Conservation (phyloP, 2,888 invertebrate species). For the Chydorus sphaericus region DNA sequence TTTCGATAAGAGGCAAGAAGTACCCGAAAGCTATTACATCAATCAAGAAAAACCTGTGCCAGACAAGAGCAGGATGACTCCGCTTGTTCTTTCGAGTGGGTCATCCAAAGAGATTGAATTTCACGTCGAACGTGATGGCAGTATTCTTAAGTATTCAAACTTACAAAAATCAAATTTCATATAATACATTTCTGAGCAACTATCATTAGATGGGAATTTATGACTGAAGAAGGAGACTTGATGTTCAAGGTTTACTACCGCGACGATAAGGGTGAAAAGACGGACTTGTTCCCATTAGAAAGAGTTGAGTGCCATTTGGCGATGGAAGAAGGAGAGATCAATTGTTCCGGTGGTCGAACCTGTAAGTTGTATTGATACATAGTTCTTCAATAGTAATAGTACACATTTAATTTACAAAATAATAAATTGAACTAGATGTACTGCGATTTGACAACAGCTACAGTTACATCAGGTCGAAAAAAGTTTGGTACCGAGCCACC, state of each 20-base stretch:
- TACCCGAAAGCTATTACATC: too few species aligned
- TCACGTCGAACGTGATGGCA: not conserved
- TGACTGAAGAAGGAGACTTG: conserved; percentile 72
- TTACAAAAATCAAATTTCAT: not conserved
- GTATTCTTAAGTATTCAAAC: not conserved
- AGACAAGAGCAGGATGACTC: not conserved
- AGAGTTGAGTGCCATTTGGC: conserved; percentile 4
- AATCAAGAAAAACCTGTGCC: not conserved
- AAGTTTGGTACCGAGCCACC: conserved; percentile 12
- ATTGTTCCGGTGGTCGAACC: not conserved
- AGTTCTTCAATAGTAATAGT: not conserved
- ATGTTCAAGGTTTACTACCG: conserved; percentile 60
- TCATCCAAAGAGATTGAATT: not conserved
- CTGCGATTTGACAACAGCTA: conserved; percentile 14
- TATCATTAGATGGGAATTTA: conserved; percentile 91
- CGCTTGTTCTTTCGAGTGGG: too few species aligned
- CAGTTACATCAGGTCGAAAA: conserved; percentile 12
- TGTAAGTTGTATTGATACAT: conserved; percentile 9
- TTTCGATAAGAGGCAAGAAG: conserved; percentile 48
- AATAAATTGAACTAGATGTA: conserved; percentile 11
- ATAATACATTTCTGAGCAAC: not conserved
- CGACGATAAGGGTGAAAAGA: conserved; percentile 23
- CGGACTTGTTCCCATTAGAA: not conserved
- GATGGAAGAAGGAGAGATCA: conserved; percentile 5
- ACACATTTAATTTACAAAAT: not conserved